Evolutionary conservation across 2,113 vertebrate genomes (phyloP), one percentile per base, ranked within the genome.

Genomic region (Phainopepla nitens): DNA sequence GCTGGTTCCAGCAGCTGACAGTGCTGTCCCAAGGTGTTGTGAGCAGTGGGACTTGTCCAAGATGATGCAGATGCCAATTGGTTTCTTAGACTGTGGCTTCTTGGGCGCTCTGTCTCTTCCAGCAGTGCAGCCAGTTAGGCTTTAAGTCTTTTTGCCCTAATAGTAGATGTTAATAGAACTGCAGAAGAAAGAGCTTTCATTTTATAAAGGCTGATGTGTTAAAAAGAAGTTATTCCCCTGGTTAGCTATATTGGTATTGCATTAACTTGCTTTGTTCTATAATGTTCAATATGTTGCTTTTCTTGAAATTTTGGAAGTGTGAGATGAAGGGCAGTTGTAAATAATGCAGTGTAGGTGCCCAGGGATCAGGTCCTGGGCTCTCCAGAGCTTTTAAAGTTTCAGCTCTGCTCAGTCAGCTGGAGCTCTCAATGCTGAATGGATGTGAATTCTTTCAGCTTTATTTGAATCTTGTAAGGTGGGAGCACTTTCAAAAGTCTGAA

Each of bases 41-140:
- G 47, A 39, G 68, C 1, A 0, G 4, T 5, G 15, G 24, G 36
- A 10, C 9, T 10, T 41, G 7, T 20, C 17, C 7, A 16, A 41
- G 21, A 4, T 31, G 4, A 15, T 27, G 5, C 4, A 13, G 42
- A 2, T 71, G 33, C 5, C 5, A 35, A 2, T 0, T 70, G 24
- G 31, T 65, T 64, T 45, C 33, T 64, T 31, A 35, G 25, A 22
- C 41, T 87, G 56, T 39, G 62, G 13, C 25, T 70, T 69, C 12
- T 14, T 75, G 33, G 35, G 33, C 25, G 17, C 29, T 39, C 82
- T 82, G 65, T 62, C 23, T 80, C 15, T 64, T 54, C 10, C 24
- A 89, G 29, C 11, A 16, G 15, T 29, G 18, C 8, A 27, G 9
- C 15, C 9, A 39, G 23, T 70, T 20, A 44, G 10, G 11, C 49